Conservation (phyloP, 2,797 vertebrate species). For the Cynodonichthys magdalenae region DNA sequence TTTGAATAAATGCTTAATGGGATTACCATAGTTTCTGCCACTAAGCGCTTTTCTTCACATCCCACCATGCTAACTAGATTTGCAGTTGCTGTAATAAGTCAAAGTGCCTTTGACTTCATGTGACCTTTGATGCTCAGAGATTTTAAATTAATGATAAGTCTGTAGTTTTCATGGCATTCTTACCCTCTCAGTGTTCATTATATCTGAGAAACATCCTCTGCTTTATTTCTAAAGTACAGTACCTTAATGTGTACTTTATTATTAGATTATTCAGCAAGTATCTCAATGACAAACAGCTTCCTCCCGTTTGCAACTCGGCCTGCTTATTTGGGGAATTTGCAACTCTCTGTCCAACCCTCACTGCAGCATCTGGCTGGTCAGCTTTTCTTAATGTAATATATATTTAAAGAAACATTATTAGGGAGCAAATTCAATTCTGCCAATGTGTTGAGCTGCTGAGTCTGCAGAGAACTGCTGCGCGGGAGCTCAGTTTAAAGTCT, state of each 20-base stretch:
- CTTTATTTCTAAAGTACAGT: neutral
- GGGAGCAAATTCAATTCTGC: slow-evolving; percentile 59
- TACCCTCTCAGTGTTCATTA: neutral
- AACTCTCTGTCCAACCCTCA: slow-evolving; percentile 33
- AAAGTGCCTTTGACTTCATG: neutral
- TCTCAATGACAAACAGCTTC: slow-evolving; percentile 29
- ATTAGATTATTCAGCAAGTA: slow-evolving; percentile 15
- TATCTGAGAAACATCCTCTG: neutral
- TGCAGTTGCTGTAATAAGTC: neutral
- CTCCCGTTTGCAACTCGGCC: slow-evolving; percentile 21
- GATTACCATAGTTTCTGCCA: neutral
- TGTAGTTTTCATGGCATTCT: neutral
- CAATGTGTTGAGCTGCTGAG: slow-evolving; percentile 46
- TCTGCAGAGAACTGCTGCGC: slow-evolving; percentile 59
- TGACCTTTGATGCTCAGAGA: neutral
- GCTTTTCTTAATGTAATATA: slow-evolving; percentile 44
- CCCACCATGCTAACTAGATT: neutral
- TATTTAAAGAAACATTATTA: slow-evolving; percentile 57
- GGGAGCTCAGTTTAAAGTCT: slow-evolving; percentile 57
- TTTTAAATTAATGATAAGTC: neutral
- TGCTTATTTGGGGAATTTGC: slow-evolving; percentile 36
- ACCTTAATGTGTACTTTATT: slow-evolving; percentile 16
- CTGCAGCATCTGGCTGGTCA: slow-evolving; percentile 39
- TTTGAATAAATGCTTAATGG: neutral
- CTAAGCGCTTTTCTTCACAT: too few relatives aligned